Base-by-base conservation (phyloP, 2,888 invertebrate genomes). In the Gasteruption jaculator region DNA sequence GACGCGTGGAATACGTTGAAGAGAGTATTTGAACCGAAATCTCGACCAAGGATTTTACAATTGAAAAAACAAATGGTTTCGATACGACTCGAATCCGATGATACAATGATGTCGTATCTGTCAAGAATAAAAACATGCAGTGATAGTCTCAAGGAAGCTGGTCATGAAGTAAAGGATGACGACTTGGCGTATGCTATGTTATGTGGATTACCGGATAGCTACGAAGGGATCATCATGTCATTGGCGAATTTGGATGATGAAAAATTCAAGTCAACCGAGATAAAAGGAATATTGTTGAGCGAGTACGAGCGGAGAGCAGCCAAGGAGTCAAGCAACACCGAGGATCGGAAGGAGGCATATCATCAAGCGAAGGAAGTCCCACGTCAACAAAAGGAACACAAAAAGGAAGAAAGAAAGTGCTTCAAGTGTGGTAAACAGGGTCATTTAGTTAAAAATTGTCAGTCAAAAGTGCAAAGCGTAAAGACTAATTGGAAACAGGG, bases 391-490 rank as follows among this genome's bases (percentile, higher is more conserved):
- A n/a, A n/a, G n/a, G n/a, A n/a, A n/a, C n/a, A n/a, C n/a, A n/a
- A n/a, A n/a, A n/a, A n/a, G n/a, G n/a, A n/a, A n/a, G n/a, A n/a
- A n/a, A n/a, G n/a, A n/a, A n/a, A n/a, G n/a, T 32, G 32, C 11
- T 32, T 32, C 11, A 32, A 32, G 19, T 32, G 32, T 11, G 32
- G 32, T 5, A 32, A 32, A 32, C 32, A 10, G 16, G 32, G 29
- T 18, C 32, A 32, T 15, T 10, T 32, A 8, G 32, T 19, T 5
- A 8, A 16, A 32, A 6, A 32, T 16, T 32, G 32, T 32, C 7
- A 16, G 16, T 8, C 14, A 15, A 32, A 32, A 15, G 16, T 5
- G 12, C 8, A 29, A 29, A 6, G 11, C 16, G 11, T 15, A 11
- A 32, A 8, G 11, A 10, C 32, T 10, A 32, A 16, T 5, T 16